Evolutionary conservation across 2,888 invertebrate genomes (phyloP).

Genomic region (Drosophila paramelanica): DNA sequence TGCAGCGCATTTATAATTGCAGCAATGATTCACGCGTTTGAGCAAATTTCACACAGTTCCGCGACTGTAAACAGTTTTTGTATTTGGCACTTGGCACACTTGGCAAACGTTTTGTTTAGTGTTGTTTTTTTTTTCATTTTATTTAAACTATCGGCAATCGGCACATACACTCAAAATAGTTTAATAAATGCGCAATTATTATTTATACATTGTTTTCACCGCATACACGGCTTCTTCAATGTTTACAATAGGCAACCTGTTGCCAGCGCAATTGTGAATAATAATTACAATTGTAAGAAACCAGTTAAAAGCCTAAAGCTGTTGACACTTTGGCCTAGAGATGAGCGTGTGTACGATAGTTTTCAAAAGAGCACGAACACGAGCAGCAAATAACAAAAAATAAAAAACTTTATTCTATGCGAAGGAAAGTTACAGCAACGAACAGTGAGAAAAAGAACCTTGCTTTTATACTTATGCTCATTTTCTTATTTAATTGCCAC

Average conservation of each 20-base stretch:
- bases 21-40: slow-evolving; percentile 43
- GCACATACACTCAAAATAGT: slow-evolving; percentile 46
- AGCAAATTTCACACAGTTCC: slow-evolving; percentile 13
- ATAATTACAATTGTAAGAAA: slow-evolving; percentile 39
- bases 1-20: slow-evolving; percentile 33
- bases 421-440: too few species aligned
- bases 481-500: too few species aligned
- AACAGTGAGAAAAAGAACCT: too few species aligned
- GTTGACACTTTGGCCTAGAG: slow-evolving; percentile 23
- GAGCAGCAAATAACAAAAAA: too few species aligned
- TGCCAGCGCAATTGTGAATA: slow-evolving; percentile 46
- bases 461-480: too few species aligned
- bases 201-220: slow-evolving; percentile 31
- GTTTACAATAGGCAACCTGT: slow-evolving; percentile 53
- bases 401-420: too few species aligned
- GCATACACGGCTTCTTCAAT: slow-evolving; percentile 19
- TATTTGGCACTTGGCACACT: slow-evolving; percentile 65
- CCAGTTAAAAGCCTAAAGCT: slow-evolving; percentile 12
- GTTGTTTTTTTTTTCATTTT: background rate
- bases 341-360: background rate
- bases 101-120: slow-evolving; percentile 15
- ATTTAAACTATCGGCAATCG: slow-evolving; percentile 12
- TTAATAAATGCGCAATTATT: slow-evolving; percentile 63
- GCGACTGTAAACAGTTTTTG: slow-evolving; percentile 54
- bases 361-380: background rate